Evolutionary conservation across 2,888 invertebrate species (phyloP).

Genomic region (Globia sparganii): DNA sequence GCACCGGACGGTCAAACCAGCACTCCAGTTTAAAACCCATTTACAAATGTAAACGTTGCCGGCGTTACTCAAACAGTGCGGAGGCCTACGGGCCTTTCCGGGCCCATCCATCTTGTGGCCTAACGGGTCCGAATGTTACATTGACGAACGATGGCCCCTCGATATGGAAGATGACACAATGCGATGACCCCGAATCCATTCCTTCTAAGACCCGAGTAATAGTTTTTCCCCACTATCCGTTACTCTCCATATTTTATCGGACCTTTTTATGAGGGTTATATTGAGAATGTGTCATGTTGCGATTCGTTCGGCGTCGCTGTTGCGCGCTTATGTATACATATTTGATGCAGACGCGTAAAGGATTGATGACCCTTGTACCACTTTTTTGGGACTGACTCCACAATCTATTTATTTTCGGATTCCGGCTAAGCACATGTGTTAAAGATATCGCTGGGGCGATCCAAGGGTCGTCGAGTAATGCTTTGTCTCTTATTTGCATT

Average conservation of each 20-base stretch:
- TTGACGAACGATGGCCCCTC: conserved; percentile 83
- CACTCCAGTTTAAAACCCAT: conserved; percentile 79
- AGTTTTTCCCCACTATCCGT: conserved; percentile 81
- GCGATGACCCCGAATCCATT: conserved; percentile 87
- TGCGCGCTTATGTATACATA: conserved; percentile 80
- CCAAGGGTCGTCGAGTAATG: conserved; percentile 28
- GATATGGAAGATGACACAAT: conserved; percentile 87
- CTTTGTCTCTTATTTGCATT: conserved; percentile 68
- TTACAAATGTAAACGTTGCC: conserved; percentile 79
- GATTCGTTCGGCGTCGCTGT: conserved; percentile 74
- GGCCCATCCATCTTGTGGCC: conserved; percentile 80
- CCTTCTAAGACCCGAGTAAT: conserved; percentile 80
- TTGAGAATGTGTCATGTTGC: conserved; percentile 82
- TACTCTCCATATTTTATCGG: conserved; percentile 85
- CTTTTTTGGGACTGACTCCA: conserved; percentile 76
- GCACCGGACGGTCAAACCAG: conserved; percentile 60
- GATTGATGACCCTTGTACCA: conserved; percentile 82
- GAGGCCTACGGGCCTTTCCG: conserved; percentile 63
- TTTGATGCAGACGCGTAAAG: conserved; percentile 83
- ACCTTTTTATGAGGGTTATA: conserved; percentile 85
- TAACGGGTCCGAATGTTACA: conserved; percentile 73
- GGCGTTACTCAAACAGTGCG: conserved; percentile 70
- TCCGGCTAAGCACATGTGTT: conserved; percentile 62
- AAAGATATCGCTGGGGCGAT: conserved; percentile 45
- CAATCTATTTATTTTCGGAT: conserved; percentile 78